phyloP scores from a whole-genome alignment of 2,113 vertebrate species.

The Hyperopisus bebe region DNA sequence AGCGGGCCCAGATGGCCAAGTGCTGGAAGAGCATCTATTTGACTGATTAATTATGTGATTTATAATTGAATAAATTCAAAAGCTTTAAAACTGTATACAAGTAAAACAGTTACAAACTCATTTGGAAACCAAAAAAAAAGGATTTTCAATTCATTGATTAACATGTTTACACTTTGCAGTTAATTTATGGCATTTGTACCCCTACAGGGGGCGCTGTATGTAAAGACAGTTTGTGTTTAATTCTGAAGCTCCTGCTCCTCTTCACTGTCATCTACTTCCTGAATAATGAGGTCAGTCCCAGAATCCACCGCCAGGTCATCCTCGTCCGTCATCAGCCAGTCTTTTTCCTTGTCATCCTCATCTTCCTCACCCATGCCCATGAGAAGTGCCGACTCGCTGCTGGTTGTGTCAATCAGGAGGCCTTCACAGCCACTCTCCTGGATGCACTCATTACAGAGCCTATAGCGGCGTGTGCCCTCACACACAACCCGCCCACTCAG shows the following conservation, averaged over 20 bases:
- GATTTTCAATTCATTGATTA: neutral
- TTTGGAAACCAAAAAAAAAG: neutral
- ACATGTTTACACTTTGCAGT: neutral
- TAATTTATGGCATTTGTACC: neutral
- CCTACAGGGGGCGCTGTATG: neutral
- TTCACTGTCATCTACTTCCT: constrained; percentile 91
- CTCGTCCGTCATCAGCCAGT: constrained; percentile 66
- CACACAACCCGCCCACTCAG: constrained; percentile 88
- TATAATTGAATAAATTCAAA: neutral
- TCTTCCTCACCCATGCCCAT: constrained; percentile 75
- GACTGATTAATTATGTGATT: neutral
- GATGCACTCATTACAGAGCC: constrained; percentile 82
- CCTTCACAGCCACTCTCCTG: constrained; percentile 81
- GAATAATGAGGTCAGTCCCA: constrained; percentile 84
- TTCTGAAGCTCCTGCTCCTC: constrained; percentile 72
- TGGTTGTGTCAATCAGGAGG: constrained; percentile 66
- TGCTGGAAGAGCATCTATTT: neutral
- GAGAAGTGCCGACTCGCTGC: constrained; percentile 56
- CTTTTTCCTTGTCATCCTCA: constrained; percentile 69
- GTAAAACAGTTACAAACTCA: neutral
- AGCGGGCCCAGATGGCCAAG: neutral
- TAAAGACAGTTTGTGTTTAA: constrained; percentile 55
- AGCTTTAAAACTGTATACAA: neutral
- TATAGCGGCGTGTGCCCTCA: constrained; percentile 83
- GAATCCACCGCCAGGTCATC: constrained; percentile 89